Evolutionary conservation across 2,888 invertebrate genomes (phyloP).

Genomic region (Coelogynopora nodosa): DNA sequence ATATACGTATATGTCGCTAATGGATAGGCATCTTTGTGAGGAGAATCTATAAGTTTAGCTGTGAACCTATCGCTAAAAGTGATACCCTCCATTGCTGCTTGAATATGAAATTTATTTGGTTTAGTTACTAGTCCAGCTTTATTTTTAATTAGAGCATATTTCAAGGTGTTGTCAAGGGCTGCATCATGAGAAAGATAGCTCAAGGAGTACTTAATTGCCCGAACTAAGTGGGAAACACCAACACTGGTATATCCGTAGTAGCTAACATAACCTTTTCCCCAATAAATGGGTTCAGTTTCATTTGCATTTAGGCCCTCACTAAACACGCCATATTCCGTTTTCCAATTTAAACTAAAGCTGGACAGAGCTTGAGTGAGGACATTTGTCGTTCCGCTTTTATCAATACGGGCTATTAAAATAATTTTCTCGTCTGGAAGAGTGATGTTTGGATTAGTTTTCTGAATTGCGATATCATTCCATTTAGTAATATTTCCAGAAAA

Average conservation of each 20-base stretch:
- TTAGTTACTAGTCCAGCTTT: conserved; percentile 48
- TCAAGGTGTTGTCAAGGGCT: conserved; percentile 48
- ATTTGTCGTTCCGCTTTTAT: conserved; percentile 56
- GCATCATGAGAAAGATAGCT: conserved; percentile 54
- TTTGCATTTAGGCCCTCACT: no score
- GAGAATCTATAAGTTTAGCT: conserved; percentile 49
- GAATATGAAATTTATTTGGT: conserved; percentile 49
- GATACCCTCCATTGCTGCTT: conserved; percentile 50
- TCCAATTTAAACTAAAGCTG: conserved; percentile 52
- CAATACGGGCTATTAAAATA: conserved; percentile 53
- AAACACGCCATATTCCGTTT: conserved; percentile 51
- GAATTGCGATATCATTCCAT: not conserved
- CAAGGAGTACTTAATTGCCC: conserved; percentile 52
- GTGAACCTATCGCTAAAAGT: conserved; percentile 46
- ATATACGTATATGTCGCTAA: conserved; percentile 56
- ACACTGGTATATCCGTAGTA: conserved; percentile 50
- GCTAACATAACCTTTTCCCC: conserved; percentile 50
- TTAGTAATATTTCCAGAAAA: conserved; percentile 9
- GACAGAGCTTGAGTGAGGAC: conserved; percentile 54
- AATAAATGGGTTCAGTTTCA: conserved; percentile 49
- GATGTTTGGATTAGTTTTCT: not conserved
- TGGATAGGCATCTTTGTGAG: conserved; percentile 50
- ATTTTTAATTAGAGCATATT: conserved; percentile 50
- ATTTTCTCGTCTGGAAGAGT: conserved; percentile 52
- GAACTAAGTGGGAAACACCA: conserved; percentile 52